Evolutionary conservation across 1,140 invertebrate species (phyloP).

Genomic region (Microplitis mediator): DNA sequence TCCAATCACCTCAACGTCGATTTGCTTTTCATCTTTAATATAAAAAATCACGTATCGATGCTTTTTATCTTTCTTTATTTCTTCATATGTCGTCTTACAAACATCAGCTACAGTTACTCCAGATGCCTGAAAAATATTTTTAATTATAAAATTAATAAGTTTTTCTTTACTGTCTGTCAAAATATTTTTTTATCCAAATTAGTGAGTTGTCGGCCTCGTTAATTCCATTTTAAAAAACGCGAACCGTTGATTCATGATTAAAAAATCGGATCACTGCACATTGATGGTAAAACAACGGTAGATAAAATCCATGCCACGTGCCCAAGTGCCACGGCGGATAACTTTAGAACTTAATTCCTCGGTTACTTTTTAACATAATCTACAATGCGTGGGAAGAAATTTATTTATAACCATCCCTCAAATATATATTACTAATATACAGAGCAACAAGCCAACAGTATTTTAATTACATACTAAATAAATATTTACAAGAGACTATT

Average conservation of each 20-base stretch:
- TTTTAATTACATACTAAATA: too few species aligned
- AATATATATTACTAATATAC: conserved; percentile 30
- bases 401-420: conserved; percentile 46
- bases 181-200: too few species aligned
- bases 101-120: conserved; percentile 93
- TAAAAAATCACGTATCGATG: conserved; percentile 95
- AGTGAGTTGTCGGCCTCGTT: too few species aligned
- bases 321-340: conserved; percentile 39
- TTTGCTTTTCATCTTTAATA: conserved; percentile 93
- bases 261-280: not conserved
- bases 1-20: conserved; percentile 88
- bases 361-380: conserved; percentile 49
- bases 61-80: conserved; percentile 97
- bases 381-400: conserved; percentile 52
- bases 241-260: not conserved
- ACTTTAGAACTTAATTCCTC: conserved; percentile 51
- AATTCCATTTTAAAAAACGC: not conserved
- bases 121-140: conserved; percentile 76
- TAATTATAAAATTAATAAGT: conserved; percentile 31
- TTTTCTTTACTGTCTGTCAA: too few species aligned
- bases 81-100: conserved; percentile 93
- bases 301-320: conserved; percentile 37
- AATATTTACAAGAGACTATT: too few species aligned
- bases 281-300: too few species aligned
- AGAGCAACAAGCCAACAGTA: conserved; percentile 1